Conservation (phyloP, 2,888 invertebrate species). For the Temnothorax unifasciatus region DNA sequence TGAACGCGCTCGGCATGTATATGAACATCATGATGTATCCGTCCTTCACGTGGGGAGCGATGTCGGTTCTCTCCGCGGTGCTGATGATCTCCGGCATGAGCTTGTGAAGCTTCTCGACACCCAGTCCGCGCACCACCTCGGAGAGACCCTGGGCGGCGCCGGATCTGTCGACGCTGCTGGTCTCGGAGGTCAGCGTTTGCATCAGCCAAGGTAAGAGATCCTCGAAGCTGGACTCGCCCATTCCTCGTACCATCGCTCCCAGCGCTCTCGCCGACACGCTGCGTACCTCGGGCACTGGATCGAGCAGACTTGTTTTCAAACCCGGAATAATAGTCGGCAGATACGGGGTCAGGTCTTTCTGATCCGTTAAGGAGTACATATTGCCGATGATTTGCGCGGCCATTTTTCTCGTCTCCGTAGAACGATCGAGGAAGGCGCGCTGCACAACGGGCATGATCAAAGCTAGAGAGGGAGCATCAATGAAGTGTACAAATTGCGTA, state of each 20-base stretch:
- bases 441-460: constrained; percentile 99
- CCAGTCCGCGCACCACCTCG: constrained; percentile 98
- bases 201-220: constrained; percentile 99
- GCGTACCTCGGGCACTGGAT: constrained; percentile 98
- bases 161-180: constrained; percentile 97
- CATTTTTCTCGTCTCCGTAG: constrained; percentile 99
- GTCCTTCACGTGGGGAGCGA: constrained; percentile 98
- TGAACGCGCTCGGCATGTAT: constrained; percentile 99
- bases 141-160: constrained; percentile 99
- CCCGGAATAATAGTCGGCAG: constrained; percentile 98
- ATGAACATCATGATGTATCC: constrained; percentile 99
- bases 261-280: constrained; percentile 98
- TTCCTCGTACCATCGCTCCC: constrained; percentile 98
- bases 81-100: constrained; percentile 99
- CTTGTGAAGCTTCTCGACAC: constrained; percentile 97
- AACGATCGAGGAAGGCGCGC: constrained; percentile 98
- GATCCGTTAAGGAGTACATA: constrained; percentile 99
- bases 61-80: constrained; percentile 96
- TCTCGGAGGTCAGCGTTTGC: constrained; percentile 98
- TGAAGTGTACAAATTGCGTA: constrained; percentile 99
- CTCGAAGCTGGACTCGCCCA: constrained; percentile 98
- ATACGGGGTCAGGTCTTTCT: constrained; percentile 99
- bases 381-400: constrained; percentile 99
- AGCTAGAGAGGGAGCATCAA: constrained; percentile 99
- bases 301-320: constrained; percentile 96